phyloP scores from a whole-genome alignment of 2,888 invertebrate genomes.

The Sphecodes monilicornis region DNA sequence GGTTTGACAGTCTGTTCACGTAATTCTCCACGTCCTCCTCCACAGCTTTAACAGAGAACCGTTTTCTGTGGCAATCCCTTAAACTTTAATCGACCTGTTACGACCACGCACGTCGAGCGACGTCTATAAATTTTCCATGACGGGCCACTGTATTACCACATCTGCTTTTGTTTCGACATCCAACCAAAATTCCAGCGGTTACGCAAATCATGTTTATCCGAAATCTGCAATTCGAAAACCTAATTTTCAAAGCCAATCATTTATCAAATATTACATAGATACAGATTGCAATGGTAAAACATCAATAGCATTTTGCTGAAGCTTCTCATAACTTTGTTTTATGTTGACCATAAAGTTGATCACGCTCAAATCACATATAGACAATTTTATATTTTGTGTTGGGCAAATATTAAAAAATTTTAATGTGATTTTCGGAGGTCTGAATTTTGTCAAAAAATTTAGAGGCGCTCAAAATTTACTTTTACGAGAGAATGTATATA shows the following conservation, averaged over 20 bases:
- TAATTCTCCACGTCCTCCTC: not conserved
- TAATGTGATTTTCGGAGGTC: no score
- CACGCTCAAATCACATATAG: no score
- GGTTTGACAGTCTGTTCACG: not conserved
- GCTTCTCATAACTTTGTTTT: not conserved
- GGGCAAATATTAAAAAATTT: no score
- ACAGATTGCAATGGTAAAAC: no score
- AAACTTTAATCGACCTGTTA: slow-evolving; percentile 12
- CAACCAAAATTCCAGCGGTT: not conserved
- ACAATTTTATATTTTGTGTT: no score
- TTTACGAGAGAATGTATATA: no score
- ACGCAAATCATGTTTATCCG: not conserved
- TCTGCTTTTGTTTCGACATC: not conserved
- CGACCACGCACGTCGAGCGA: not conserved
- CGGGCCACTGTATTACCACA: not conserved
- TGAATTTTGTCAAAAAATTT: no score
- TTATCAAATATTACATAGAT: not conserved
- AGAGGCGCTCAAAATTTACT: no score
- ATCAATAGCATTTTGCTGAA: no score
- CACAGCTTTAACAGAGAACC: not conserved
- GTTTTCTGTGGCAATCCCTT: not conserved
- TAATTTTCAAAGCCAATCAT: not conserved
- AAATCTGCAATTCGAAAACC: not conserved
- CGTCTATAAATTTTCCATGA: not conserved
- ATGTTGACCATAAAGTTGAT: no score